phyloP scores from a whole-genome alignment of 2,888 invertebrate species.

The Brachyptera putata region DNA sequence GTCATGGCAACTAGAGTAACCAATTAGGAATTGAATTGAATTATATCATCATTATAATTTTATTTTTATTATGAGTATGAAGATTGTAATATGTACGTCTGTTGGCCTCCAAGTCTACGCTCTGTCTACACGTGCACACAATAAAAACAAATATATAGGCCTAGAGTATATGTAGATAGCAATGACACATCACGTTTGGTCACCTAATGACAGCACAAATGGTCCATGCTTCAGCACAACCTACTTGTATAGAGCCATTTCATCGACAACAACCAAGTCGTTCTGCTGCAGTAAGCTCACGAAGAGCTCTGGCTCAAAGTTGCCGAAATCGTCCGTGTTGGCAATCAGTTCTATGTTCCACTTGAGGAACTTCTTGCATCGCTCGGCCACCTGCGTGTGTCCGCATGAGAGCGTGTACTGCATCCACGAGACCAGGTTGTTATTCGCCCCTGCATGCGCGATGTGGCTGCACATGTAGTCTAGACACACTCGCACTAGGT shows the following conservation, averaged over 20 bases:
- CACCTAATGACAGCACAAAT: no score
- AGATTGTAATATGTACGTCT: no score
- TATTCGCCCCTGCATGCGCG: constrained; percentile 75
- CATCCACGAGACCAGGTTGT: constrained; percentile 83
- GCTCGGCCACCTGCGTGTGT: constrained; percentile 63
- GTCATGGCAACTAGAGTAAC: no score
- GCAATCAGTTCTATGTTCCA: constrained; percentile 87
- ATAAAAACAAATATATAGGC: no score
- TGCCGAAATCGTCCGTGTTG: constrained; percentile 71
- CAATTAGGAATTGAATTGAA: no score
- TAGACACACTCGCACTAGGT: constrained; percentile 76
- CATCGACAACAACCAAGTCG: constrained; percentile 84
- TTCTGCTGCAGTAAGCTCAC: constrained; percentile 74
- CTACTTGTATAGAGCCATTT: constrained; percentile 74
- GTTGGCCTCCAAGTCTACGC: no score
- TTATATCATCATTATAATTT: no score
- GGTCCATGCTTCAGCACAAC: no score
- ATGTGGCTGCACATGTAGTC: constrained; percentile 85
- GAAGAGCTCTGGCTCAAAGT: constrained; percentile 76
- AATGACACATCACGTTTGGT: no score
- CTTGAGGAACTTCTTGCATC: constrained; percentile 78
- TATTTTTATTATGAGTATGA: no score
- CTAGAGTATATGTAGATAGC: no score
- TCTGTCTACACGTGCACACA: no score
- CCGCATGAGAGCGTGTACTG: constrained; percentile 85